Evolutionary conservation across 1,140 invertebrate species (phyloP), one percentile per base, ranked within the genome.

Genomic region (Meloidogyne floridensis): DNA sequence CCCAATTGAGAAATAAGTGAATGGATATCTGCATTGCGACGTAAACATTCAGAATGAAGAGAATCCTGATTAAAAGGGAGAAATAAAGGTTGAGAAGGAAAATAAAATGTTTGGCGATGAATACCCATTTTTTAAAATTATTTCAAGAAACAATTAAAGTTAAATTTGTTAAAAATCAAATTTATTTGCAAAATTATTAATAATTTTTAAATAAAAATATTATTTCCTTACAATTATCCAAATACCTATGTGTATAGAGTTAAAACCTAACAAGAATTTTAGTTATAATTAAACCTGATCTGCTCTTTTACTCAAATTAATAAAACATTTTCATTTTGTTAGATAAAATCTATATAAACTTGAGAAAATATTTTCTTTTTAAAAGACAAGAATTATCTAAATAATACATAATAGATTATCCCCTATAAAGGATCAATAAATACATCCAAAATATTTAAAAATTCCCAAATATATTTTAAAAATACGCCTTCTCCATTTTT

Each of bases 11-110:
- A 51, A 5, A 83, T 15, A 47, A 83, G 82, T 6, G 81, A 7
- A 47, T 32, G 47, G n/a, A 83, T 71, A 32, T 84, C 54, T 0
- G 56, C 56, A 43, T 32, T 75, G 2, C 77, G 59, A 8, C 43
- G 71, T 43, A 75, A 42, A 76, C 82, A 82, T 10, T 84, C 69
- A 11, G 51, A 53, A 70, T 83, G 74, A 76, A 83, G 51, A 2
- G 73, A 54, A 43, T 83, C 82, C 82, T 83, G 74, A 42, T 72
- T 15, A 77, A 77, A n/a, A 42, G 13, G 3, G 18, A 51, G 0
- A 72, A 43, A 4, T 20, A 54, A 7, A 53, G 18, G 18, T 51
- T 32, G 42, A 65, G 53, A 69, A 11, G 59, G 9, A n/a, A 69
- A 32, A 51, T 47, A 74, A 32, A 74, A 72, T 69, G 65, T 56